A percentile compares a stretch with the other conserved stretches of the same genome.
Conservation (phyloP, 2,113 vertebrate genomes). For the Benitochromis conjunctus region DNA sequence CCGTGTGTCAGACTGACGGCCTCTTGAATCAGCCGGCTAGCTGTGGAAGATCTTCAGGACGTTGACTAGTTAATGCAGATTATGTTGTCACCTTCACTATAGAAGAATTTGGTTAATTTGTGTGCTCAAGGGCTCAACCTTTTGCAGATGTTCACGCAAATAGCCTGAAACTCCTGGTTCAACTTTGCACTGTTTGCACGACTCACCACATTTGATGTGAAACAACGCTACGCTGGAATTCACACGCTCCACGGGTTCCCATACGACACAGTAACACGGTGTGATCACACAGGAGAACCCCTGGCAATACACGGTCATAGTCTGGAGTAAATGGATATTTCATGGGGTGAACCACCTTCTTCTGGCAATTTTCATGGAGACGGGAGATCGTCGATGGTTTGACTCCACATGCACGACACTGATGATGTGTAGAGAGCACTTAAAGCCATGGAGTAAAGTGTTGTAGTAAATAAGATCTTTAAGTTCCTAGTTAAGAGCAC, state of each 20-base stretch:
- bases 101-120: accelerated
- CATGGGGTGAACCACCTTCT: not conserved
- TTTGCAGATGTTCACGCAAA: not conserved
- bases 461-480: not conserved
- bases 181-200: not conserved
- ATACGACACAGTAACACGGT: not conserved
- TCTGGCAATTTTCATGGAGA: not conserved
- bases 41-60: not conserved
- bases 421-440: not conserved
- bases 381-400: not conserved
- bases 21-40: not conserved
- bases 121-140: not conserved
- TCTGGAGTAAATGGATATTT: not conserved
- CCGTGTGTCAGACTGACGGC: not conserved
- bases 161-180: accelerated
- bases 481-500: not conserved
- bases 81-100: not conserved
- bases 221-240: not conserved
- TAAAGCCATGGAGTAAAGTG: not conserved
- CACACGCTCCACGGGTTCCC: accelerated
- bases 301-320: accelerated
- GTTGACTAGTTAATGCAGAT: not conserved
- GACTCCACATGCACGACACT: not conserved
- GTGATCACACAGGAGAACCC: not conserved
- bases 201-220: not conserved